Percentiles rank a stretch among this genome's conserved stretches.
phyloP scores from a whole-genome alignment of 2,113 vertebrate genomes.

The Plestiodon gilberti region DNA sequence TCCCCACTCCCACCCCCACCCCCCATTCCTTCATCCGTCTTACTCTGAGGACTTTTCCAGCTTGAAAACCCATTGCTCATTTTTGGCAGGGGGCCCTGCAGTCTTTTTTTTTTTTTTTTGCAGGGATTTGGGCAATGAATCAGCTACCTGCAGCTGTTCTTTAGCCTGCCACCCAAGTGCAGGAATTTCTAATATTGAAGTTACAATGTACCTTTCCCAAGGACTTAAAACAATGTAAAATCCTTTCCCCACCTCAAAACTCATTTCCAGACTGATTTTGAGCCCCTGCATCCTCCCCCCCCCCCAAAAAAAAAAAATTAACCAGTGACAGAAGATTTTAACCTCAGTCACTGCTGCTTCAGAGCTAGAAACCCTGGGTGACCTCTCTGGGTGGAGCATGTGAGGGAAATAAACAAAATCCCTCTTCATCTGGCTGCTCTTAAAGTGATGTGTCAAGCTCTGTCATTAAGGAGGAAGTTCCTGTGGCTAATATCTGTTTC shows the following conservation, averaged over 20 bases:
- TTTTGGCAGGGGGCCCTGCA: conserved; percentile 57
- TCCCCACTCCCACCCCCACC: conserved; percentile 7
- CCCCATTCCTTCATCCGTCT: conserved; percentile 12
- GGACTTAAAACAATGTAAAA: conserved; percentile 44
- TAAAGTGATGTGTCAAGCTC: neutral
- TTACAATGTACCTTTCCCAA: conserved; percentile 18
- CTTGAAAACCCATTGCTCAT: conserved; percentile 65
- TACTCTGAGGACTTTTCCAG: conserved; percentile 44
- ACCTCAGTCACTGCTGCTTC: neutral
- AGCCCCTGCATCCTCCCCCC: neutral
- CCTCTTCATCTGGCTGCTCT: conserved; percentile 1
- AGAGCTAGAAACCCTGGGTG: neutral
- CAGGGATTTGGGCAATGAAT: conserved; percentile 68
- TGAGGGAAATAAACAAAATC: neutral
- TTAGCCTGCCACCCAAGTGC: conserved; percentile 67
- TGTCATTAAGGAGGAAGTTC: conserved; percentile 12
- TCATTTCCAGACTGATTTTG: neutral
- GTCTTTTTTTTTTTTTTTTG: conserved; percentile 7
- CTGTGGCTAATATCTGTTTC: neutral
- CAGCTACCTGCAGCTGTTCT: conserved; percentile 76
- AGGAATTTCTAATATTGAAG: conserved; percentile 71
- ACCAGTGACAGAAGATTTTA: neutral
- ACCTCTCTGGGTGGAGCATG: neutral
- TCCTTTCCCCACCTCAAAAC: conserved; percentile 35
- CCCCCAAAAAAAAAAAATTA: neutral